These are phyloP conservation scores for honey bee (Apis mellifera) DNA, from an alignment of 1,140 invertebrate genomes.

Conservation along the genomic window Amel_HAv3.1 CM009932.2:9608001-9608500, in stretches of 20 bases:
- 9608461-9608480: neutral
- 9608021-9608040: conserved; percentile 26
- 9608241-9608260: neutral
- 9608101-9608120: neutral
- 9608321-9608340: too few species aligned
- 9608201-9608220: conserved; percentile 34
- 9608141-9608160: neutral
- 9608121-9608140: conserved; percentile 44
- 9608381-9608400: too few species aligned
- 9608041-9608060: conserved; percentile 37
- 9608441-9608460: neutral
- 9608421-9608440: neutral
- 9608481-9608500: neutral
- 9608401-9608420: neutral
- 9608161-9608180: conserved; percentile 64
- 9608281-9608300: too few species aligned
- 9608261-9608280: conserved; percentile 31
- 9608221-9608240: conserved; percentile 45
- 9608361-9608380: too few species aligned
- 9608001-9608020: conserved; percentile 64
- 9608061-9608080: conserved; percentile 31
- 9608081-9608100: neutral
- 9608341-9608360: too few species aligned
- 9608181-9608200: conserved; percentile 50
- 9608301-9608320: too few species aligned